Base-by-base conservation (phyloP, 1,140 invertebrate genomes). In the Apis cerana region DNA sequence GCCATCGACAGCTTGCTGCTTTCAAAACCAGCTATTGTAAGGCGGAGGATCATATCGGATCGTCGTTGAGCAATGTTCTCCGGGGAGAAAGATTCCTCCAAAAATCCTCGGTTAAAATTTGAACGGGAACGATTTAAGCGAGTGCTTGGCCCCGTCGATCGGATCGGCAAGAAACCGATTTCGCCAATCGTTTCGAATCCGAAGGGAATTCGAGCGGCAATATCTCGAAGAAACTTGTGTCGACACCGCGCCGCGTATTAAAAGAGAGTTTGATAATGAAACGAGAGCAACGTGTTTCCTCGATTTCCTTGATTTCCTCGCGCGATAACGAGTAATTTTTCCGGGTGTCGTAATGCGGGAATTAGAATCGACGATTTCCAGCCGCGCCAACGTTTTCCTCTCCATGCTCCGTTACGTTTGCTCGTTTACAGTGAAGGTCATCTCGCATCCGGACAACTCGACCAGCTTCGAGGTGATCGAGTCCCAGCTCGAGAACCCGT, bases 401-500 rank as follows among this genome's bases (percentile, higher is more conserved):
- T 59, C 80, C 80, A 76, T 82, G 80, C 80, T 82, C 80, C 84
- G 86, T 85, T 85, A 88, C 86, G 61, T 75, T 74, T 81, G 75
- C 61, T 82, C 75, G 79, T 88, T 88, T 94, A 82, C 93, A 94
- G 94, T 94, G 89, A 94, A 94, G 88, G 91, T 94, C 85, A 94
- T 94, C 85, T 92, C 93, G 69, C 92, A 94, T 88, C 91, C 93
- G 74, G 93, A 94, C 88, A 94, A 94, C 86, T 93, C 93, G 56
- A 94, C 94, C 86, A 93, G 92, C 77, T 91, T 93, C 74, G 93
- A 95, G 88, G 88, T 94, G 79, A 94, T 95, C 86, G 94, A 95
- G 87, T 95, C 94, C 64, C 94, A 95, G 80, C 74, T 95, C 81
- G 94, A 95, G 90, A 95, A 95, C 83, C 95, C 95, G 19, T 87